Evolutionary conservation across 2,797 vertebrate genomes (phyloP).

Genomic region (Enteromius argenteus): DNA sequence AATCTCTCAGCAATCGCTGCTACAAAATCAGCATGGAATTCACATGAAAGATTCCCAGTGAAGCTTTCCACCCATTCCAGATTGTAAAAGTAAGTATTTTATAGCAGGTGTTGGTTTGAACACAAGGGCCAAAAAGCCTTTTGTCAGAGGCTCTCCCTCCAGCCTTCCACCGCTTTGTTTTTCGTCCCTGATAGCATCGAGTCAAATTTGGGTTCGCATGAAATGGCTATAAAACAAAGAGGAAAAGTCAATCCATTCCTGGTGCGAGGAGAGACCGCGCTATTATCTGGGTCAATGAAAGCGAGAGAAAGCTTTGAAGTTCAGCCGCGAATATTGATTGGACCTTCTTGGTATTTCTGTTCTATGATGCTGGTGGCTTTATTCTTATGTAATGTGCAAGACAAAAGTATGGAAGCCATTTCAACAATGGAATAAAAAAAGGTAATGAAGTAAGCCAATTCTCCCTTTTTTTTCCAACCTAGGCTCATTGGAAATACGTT

Average conservation of each 20-base stretch:
- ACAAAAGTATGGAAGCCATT: background rate
- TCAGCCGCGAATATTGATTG: slow-evolving; percentile 60
- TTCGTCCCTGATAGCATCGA: slow-evolving; percentile 59
- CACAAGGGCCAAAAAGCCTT: slow-evolving; percentile 61
- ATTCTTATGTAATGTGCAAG: background rate
- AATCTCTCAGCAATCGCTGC: slow-evolving; percentile 73
- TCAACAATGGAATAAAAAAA: background rate
- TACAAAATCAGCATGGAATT: slow-evolving; percentile 73
- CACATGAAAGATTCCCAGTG: slow-evolving; percentile 72
- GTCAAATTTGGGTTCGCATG: slow-evolving; percentile 58
- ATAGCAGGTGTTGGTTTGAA: slow-evolving; percentile 71
- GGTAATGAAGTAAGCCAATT: background rate
- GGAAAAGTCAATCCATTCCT: slow-evolving; percentile 42
- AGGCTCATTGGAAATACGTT: no score
- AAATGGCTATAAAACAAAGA: slow-evolving; percentile 55
- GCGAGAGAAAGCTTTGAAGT: slow-evolving; percentile 63
- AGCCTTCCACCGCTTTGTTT: slow-evolving; percentile 20
- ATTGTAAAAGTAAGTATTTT: slow-evolving; percentile 60
- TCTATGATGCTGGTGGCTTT: slow-evolving; percentile 31
- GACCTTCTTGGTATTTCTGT: slow-evolving; percentile 40
- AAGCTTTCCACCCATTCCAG: slow-evolving; percentile 70
- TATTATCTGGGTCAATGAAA: slow-evolving; percentile 54
- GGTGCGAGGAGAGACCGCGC: slow-evolving; percentile 48
- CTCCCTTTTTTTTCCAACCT: background rate
- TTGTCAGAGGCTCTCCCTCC: slow-evolving; percentile 51